Conservation (phyloP, 2,888 invertebrate genomes). For the Drosophila putrida region DNA sequence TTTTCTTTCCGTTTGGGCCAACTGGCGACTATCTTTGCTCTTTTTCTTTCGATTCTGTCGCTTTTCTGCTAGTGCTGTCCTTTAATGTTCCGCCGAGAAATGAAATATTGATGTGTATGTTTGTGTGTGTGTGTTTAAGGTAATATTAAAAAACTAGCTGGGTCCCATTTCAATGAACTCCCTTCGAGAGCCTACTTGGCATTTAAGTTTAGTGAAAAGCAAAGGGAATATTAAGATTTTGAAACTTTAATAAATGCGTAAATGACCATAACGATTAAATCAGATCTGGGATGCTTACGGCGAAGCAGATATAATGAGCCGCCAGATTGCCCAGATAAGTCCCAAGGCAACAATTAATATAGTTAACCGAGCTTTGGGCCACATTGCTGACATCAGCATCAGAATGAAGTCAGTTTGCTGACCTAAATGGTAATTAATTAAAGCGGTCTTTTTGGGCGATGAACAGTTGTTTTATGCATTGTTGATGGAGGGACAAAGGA, state of each 20-base stretch:
- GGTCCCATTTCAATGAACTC: background rate
- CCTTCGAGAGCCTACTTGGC: background rate
- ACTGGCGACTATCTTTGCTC: conserved; percentile 52
- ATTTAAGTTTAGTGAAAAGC: conserved; percentile 3
- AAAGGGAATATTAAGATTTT: conserved; percentile 1
- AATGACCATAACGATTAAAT: conserved; percentile 28
- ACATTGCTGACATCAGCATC: conserved; percentile 19
- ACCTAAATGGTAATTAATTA: conserved; percentile 54
- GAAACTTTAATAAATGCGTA: conserved; percentile 17
- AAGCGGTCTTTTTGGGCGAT: conserved; percentile 2
- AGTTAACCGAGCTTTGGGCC: conserved; percentile 5
- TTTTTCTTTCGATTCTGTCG: conserved; percentile 56
- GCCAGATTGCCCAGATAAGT: conserved; percentile 27
- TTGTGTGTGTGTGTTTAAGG: conserved; percentile 4
- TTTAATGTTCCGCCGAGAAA: conserved; percentile 56
- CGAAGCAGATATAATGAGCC: conserved; percentile 19
- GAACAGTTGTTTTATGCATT: conserved; percentile 1
- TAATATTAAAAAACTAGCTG: conserved; percentile 26
- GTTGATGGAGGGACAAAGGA: background rate
- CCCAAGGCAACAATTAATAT: conserved; percentile 49
- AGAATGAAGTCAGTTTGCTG: conserved; percentile 26
- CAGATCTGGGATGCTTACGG: conserved; percentile 6
- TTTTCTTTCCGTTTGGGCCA: conserved; percentile 21
- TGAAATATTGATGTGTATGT: conserved; percentile 71
- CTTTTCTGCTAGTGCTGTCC: conserved; percentile 48